phyloP scores from a whole-genome alignment of 2,113 vertebrate genomes.

The Natator depressus region DNA sequence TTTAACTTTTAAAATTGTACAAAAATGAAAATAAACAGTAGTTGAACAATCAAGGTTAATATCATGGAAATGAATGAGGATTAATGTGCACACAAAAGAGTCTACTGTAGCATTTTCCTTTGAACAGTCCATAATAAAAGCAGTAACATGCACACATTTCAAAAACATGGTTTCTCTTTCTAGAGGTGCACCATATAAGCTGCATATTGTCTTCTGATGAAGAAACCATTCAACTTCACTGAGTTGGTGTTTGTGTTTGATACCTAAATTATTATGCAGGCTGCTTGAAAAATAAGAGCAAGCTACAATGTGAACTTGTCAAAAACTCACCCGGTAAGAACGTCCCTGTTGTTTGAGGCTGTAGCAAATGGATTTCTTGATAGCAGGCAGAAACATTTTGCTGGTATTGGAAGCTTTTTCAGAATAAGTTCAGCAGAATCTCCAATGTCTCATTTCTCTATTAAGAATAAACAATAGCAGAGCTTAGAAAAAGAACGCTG shows the following conservation, averaged over 20 bases:
- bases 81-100: background rate
- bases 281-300: background rate
- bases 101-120: background rate
- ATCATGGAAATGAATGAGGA: background rate
- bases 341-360: background rate
- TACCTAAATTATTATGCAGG: background rate
- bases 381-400: constrained; percentile 40
- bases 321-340: constrained; percentile 60
- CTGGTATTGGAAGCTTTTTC: background rate
- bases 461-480: background rate
- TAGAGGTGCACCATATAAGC: background rate
- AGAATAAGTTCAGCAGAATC: background rate
- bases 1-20: background rate
- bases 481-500: background rate
- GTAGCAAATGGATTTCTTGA: background rate
- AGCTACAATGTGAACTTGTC: background rate
- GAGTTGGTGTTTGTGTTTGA: background rate
- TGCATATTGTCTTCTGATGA: background rate
- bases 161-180: background rate
- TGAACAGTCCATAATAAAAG: background rate
- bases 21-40: background rate
- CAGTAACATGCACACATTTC: background rate
- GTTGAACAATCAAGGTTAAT: background rate
- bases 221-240: background rate
- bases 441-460: background rate